Base-by-base conservation (phyloP, 2,113 vertebrate genomes). In the Psettodes erumei region DNA sequence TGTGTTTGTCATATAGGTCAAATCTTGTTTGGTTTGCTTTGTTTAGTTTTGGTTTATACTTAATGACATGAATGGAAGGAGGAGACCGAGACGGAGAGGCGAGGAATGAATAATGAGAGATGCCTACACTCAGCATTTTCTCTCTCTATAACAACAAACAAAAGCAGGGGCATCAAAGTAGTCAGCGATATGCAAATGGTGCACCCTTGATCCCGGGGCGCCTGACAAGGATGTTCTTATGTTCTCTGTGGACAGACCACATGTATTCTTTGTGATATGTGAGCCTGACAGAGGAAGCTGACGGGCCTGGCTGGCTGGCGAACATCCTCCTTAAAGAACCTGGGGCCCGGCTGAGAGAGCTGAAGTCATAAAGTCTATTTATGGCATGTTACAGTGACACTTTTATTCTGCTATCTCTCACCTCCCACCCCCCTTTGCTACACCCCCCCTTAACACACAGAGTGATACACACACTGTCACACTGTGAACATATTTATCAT, bases 151-250 rank as follows among this genome's bases (percentile, higher is more conserved):
- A 40, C 21, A 16, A 23, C 33, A 48, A 23, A 67, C 48, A 3
- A 81, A 33, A 15, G 59, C 42, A 28, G 32, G 8, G 58, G 47
- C 61, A 51, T 47, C 48, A n/a, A 64, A 75, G 71, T 61, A 79
- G 87, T 88, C 88, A 88, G 88, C 77, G 16, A 82, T 85, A 84
- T 88, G 87, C 76, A 89, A 88, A 90, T 85, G 53, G 56, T 70
- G 21, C 50, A 3, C 58, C 48, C 48, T 15, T 27, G 28, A 42
- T 88, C 81, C 78, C 5, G 12, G 2, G 67, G 80, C 55, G 18
- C 63, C 48, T 79, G 71, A 90, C 67, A 79, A 42, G 33, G 76
- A 79, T 63, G 69, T 86, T 78, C 73, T 42, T 8, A 67, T 78
- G 82, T 86, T 74, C 54, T 79, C 50, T 40, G 13, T 6, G 56